Base-by-base conservation (phyloP, 2,113 vertebrate genomes). In the Gasterosteus aculeatus region DNA sequence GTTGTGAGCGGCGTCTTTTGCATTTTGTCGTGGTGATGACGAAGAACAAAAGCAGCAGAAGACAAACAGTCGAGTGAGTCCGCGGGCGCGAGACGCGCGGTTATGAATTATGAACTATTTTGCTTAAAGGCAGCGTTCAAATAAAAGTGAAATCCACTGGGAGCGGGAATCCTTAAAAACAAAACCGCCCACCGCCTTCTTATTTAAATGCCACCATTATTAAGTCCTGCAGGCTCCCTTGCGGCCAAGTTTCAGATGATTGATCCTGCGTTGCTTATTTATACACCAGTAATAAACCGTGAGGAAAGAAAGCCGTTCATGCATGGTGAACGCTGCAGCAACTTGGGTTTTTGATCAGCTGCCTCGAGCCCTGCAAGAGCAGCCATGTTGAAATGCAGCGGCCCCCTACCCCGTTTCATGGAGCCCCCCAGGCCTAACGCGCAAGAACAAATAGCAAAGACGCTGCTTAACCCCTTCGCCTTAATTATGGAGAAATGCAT, bases 91-190 rank as follows among this genome's bases (percentile, higher is more conserved):
- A 5, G 18, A 19, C 4, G 14, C 44, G 18, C 5, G 7, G 19
- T 81, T 82, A 86, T 91, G 79, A 92, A 91, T 93, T 86, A 91
- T 91, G 78, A 83, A 86, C 75, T 72, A 71, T 83, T 47, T 81
- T 75, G 86, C 89, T 89, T 78, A 56, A 80, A 88, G 80, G 89
- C 85, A 76, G 64, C 85, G 31, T 89, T 92, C 81, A 93, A 87
- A 90, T 88, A 88, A 83, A 47, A 75, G 66, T 59, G 44, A 19
- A 63, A 82, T 67, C 74, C 83, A 56, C 57, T 33, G 77, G 67
- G 84, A 69, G 72, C 38, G 47, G 62, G 72, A 80, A 88, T 78
- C 44, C 63, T 46, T 26, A 57, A 59, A 85, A 89, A 82, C 69
- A 85, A 88, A 89, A 10, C 18, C 33, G 59, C 51, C 73, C 9